Conservation (phyloP, 2,888 invertebrate genomes). For the Troides oblongomaculatus region DNA sequence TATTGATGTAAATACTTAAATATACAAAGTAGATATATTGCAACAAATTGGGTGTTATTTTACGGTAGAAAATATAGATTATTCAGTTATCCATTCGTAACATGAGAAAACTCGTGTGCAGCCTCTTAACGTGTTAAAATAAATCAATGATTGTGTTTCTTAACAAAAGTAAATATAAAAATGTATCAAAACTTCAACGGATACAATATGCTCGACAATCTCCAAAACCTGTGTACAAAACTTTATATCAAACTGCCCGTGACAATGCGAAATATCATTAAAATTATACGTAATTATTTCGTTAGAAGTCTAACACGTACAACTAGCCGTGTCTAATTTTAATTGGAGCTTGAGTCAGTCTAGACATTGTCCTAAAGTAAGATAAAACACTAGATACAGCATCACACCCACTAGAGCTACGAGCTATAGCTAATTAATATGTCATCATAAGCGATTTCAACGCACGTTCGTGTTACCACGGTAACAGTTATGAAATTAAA, state of each 20-base stretch:
- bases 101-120: background rate
- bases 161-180: slow-evolving; percentile 36
- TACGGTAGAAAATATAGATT: too few relatives aligned
- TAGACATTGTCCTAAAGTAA: slow-evolving; percentile 71
- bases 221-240: slow-evolving; percentile 56
- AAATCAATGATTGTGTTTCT: slow-evolving; percentile 16
- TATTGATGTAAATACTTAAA: too few relatives aligned
- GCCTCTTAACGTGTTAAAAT: too few relatives aligned
- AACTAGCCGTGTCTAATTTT: slow-evolving; percentile 45
- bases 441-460: slow-evolving; percentile 28
- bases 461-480: slow-evolving; percentile 20
- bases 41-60: too few relatives aligned
- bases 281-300: slow-evolving; percentile 53
- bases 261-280: slow-evolving; percentile 55
- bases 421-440: slow-evolving; percentile 37
- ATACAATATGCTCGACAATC: slow-evolving; percentile 42
- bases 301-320: slow-evolving; percentile 61
- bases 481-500: slow-evolving; percentile 3
- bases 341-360: slow-evolving; percentile 75
- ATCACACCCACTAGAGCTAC: slow-evolving; percentile 43
- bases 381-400: slow-evolving; percentile 41
- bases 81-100: too few relatives aligned
- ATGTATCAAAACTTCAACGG: slow-evolving; percentile 51
- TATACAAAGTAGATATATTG: too few relatives aligned
- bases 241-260: slow-evolving; percentile 59